Evolutionary conservation across 2,113 vertebrate species (phyloP).

Genomic region (Proteles cristata): DNA sequence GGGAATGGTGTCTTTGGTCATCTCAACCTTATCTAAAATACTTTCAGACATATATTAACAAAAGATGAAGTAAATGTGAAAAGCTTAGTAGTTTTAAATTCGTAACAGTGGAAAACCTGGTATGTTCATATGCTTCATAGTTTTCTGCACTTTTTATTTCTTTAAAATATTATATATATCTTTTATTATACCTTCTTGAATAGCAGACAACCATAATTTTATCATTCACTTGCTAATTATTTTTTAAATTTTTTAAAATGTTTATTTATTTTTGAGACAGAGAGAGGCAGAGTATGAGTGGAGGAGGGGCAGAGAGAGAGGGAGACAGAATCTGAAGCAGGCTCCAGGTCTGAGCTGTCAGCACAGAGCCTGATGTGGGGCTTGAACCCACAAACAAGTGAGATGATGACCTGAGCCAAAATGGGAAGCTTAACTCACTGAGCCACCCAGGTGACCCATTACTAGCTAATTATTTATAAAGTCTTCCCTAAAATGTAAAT

Average conservation of each 20-base stretch:
- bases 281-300: no score
- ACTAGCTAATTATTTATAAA: constrained; percentile 64
- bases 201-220: neutral
- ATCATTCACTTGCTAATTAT: constrained; percentile 50
- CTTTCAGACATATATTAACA: neutral
- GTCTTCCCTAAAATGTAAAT: constrained; percentile 68
- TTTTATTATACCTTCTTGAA: constrained; percentile 45
- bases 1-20: neutral
- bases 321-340: no score
- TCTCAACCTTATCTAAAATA: neutral
- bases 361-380: no score
- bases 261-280: no score
- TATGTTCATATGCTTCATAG: neutral
- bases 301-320: no score
- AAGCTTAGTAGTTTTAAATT: constrained; percentile 1
- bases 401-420: no score
- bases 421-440: no score
- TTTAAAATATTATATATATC: neutral
- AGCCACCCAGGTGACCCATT: no score
- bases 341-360: no score
- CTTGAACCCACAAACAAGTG: no score
- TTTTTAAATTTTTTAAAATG: neutral
- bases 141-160: neutral
- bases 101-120: neutral
- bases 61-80: neutral